phyloP scores from a whole-genome alignment of 2,888 invertebrate genomes.

The Octonoba sinensis region DNA sequence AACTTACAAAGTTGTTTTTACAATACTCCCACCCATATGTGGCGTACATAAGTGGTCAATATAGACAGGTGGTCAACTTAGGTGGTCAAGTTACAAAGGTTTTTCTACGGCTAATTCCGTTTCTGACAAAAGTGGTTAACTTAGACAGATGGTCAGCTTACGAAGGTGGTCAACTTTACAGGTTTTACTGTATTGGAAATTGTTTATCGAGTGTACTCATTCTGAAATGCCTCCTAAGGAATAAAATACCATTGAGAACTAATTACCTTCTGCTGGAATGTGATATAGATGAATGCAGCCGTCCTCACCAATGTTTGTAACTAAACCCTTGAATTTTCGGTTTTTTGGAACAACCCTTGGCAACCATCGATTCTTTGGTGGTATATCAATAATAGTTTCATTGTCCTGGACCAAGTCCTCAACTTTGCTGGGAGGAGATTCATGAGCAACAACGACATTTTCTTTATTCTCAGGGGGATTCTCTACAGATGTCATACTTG shows the following conservation, averaged over 20 bases:
- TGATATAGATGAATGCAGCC: constrained; percentile 69
- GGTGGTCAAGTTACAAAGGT: no score
- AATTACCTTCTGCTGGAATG: constrained; percentile 55
- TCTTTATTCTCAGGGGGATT: constrained; percentile 1
- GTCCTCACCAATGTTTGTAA: constrained; percentile 77
- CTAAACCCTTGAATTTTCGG: constrained; percentile 75
- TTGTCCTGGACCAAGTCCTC: background rate
- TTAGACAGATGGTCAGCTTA: no score
- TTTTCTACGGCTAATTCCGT: no score
- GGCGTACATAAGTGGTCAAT: no score
- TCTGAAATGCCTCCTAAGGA: no score
- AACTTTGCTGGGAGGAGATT: constrained; percentile 1
- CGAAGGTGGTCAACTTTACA: no score
- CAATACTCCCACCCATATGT: no score
- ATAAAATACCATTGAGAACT: background rate
- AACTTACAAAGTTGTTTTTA: no score
- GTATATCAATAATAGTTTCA: background rate
- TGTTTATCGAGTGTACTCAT: no score
- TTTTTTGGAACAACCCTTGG: constrained; percentile 74
- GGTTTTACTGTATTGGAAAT: no score
- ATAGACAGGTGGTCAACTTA: no score
- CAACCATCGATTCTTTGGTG: constrained; percentile 74
- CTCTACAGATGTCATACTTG: background rate
- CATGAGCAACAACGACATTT: background rate
- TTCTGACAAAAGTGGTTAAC: no score